Evolutionary conservation across 2,888 invertebrate genomes (phyloP).

Genomic region (Agrenia bidenticulata): DNA sequence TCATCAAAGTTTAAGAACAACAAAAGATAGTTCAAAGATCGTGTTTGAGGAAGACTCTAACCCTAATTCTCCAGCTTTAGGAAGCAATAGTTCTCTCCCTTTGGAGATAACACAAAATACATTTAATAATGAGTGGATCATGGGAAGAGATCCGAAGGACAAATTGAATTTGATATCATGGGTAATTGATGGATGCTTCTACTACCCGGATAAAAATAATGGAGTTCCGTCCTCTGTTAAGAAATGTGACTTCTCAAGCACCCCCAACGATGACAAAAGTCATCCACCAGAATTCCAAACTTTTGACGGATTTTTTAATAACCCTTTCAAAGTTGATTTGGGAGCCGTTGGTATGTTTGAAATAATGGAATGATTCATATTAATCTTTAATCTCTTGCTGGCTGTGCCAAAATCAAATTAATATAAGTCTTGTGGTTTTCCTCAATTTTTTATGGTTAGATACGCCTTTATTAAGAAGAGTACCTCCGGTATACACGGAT

Average conservation of each 20-base stretch:
- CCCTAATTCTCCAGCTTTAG: too few species aligned
- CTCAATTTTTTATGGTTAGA: too few species aligned
- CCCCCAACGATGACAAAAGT: neutral
- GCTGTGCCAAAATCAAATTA: neutral
- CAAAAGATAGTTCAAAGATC: too few species aligned
- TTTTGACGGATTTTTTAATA: constrained; percentile 60
- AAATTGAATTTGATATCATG: constrained; percentile 50
- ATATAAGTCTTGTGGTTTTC: too few species aligned
- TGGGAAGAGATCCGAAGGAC: constrained; percentile 26
- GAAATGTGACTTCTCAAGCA: neutral
- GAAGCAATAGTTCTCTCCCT: too few species aligned
- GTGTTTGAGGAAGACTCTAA: too few species aligned
- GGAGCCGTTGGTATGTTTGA: constrained; percentile 59
- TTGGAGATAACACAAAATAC: constrained; percentile 1
- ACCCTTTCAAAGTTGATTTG: constrained; percentile 57
- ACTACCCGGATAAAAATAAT: neutral
- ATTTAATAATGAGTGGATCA: constrained; percentile 34
- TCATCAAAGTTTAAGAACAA: too few species aligned
- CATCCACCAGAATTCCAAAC: constrained; percentile 55
- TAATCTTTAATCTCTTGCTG: too few species aligned
- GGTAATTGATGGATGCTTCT: constrained; percentile 46
- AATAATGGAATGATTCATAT: too few species aligned
- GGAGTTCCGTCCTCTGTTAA: neutral
- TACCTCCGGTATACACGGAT: constrained; percentile 62
- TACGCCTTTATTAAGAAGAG: constrained; percentile 60